Conservation (phyloP, 2,888 invertebrate species). For the Erynnis tages region DNA sequence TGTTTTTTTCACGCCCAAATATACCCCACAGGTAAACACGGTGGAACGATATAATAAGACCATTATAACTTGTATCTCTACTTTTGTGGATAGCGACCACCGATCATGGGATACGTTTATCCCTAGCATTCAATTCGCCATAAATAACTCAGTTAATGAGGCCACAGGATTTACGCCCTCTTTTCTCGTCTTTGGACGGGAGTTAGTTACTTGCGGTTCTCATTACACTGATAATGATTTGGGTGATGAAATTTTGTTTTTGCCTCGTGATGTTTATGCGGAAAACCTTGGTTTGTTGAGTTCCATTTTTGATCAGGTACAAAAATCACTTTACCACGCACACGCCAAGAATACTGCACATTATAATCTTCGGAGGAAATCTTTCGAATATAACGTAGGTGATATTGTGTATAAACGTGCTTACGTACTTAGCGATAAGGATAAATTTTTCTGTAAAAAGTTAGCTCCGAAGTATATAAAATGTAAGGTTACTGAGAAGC, state of each 20-base stretch:
- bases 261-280: constrained; percentile 10
- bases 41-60: constrained; percentile 37
- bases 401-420: constrained; percentile 31
- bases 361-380: constrained; percentile 32
- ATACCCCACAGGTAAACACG: constrained; percentile 10
- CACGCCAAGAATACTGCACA: constrained; percentile 19
- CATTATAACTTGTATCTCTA: constrained; percentile 29
- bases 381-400: constrained; percentile 32
- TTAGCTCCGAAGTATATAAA: constrained; percentile 35
- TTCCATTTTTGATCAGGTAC: constrained; percentile 5
- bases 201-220: constrained; percentile 31
- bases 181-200: constrained; percentile 32
- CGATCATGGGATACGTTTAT: constrained; percentile 35
- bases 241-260: not conserved
- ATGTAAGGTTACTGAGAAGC: constrained; percentile 25
- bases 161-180: constrained; percentile 32
- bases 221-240: not conserved
- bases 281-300: constrained; percentile 5
- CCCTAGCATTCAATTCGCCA: constrained; percentile 33
- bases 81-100: constrained; percentile 33
- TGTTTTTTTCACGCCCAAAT: constrained; percentile 19
- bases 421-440: constrained; percentile 34
- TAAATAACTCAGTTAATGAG: constrained; percentile 36
- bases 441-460: constrained; percentile 33
- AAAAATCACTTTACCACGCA: constrained; percentile 19